These are phyloP conservation scores for Gallirallus australis DNA, from an alignment of 2,797 vertebrate genomes.

Conservation along the genomic window DNA sequence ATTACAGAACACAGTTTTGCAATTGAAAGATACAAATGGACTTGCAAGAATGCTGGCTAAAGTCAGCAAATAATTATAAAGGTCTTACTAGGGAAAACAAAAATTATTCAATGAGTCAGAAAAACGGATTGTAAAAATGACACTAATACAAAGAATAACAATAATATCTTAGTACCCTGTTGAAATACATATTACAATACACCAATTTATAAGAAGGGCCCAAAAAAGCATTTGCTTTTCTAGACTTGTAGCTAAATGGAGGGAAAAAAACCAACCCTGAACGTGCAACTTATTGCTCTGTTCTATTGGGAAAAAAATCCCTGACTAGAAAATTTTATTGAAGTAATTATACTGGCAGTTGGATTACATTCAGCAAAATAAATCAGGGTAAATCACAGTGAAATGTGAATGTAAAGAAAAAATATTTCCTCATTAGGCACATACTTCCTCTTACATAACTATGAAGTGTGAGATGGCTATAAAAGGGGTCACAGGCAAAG, in stretches of 20 bases:
- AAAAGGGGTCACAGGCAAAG: not conserved
- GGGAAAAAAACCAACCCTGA: not conserved
- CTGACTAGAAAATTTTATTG: not conserved
- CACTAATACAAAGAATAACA: not conserved
- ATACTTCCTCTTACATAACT: not conserved
- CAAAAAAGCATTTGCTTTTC: not conserved
- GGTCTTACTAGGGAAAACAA: not conserved
- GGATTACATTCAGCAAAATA: slow-evolving; percentile 24
- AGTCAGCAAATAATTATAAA: not conserved
- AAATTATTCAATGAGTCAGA: not conserved
- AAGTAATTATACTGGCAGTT: not conserved
- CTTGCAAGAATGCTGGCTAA: not conserved
- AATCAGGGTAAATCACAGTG: not conserved
- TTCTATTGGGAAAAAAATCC: not conserved
- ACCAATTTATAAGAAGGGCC: not conserved
- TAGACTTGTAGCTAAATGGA: not conserved
- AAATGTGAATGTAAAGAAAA: not conserved
- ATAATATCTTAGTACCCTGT: not conserved
- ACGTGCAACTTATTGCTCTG: not conserved
- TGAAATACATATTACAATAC: not conserved
- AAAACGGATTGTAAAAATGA: not conserved
- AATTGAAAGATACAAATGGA: not conserved
- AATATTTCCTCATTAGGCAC: not conserved
- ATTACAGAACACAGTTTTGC: not conserved
- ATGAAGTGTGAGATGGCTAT: not conserved